These are phyloP conservation scores for Ceraclea dissimilis DNA, from an alignment of 2,888 invertebrate genomes.

Conservation along the genomic window DNA sequence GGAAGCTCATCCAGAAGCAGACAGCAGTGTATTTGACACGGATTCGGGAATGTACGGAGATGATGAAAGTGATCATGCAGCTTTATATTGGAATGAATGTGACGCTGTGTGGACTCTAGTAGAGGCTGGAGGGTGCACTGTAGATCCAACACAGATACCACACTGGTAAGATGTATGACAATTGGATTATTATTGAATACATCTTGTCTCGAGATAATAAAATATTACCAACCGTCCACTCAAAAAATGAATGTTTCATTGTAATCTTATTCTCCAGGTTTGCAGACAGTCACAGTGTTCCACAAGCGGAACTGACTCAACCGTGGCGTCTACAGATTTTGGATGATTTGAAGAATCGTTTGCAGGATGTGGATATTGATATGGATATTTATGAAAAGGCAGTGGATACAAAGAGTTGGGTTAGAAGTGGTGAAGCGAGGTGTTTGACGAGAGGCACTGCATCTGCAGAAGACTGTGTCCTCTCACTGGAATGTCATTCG, in stretches of 20 bases:
- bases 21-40: slow-evolving; percentile 72
- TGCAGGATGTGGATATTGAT: slow-evolving; percentile 42
- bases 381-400: slow-evolving; percentile 64
- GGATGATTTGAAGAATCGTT: slow-evolving; percentile 56
- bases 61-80: slow-evolving; percentile 65
- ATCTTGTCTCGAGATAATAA: too few species aligned
- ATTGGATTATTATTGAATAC: too few species aligned
- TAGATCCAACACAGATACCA: slow-evolving; percentile 66
- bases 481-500: slow-evolving; percentile 78
- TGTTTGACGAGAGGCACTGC: slow-evolving; percentile 47
- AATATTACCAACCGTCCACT: too few species aligned
- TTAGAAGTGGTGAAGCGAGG: slow-evolving; percentile 73
- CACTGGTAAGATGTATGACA: slow-evolving; percentile 58
- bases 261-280: slow-evolving; percentile 35
- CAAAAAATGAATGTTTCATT: not conserved
- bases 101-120: slow-evolving; percentile 77
- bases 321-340: slow-evolving; percentile 72
- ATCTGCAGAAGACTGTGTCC: slow-evolving; percentile 64
- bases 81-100: slow-evolving; percentile 71
- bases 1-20: slow-evolving; percentile 80
- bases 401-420: slow-evolving; percentile 79
- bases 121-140: slow-evolving; percentile 69
- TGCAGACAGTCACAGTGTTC: slow-evolving; percentile 51
- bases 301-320: slow-evolving; percentile 58
- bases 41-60: slow-evolving; percentile 76